phyloP scores from a whole-genome alignment of 2,888 invertebrate species.

The Epinotia demarniana region DNA sequence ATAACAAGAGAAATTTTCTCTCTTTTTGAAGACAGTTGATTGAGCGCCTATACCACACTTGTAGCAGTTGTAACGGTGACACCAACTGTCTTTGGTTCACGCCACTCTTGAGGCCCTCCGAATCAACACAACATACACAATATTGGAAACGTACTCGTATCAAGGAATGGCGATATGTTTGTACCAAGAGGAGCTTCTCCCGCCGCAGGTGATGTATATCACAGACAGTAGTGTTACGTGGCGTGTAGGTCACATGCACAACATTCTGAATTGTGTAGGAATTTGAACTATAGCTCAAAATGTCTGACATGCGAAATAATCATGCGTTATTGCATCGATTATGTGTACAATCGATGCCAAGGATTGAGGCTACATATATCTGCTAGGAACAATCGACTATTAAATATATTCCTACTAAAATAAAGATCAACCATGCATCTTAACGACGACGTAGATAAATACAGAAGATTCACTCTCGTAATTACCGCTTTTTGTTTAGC shows the following conservation, averaged over 20 bases:
- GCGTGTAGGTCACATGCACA: neutral
- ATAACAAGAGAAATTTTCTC: too few relatives aligned
- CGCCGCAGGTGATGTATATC: too few relatives aligned
- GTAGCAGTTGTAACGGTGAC: neutral
- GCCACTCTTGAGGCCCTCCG: too few relatives aligned
- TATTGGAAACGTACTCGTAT: neutral
- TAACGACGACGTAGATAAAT: neutral
- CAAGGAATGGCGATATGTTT: neutral
- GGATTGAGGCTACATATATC: neutral
- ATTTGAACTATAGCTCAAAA: neutral
- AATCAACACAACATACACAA: neutral
- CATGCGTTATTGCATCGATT: neutral
- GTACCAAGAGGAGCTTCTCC: neutral
- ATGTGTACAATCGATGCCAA: neutral
- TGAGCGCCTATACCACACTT: too few relatives aligned
- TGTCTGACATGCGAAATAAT: neutral
- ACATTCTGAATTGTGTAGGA: neutral
- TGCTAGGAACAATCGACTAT: constrained; percentile 24
- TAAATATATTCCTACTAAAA: neutral
- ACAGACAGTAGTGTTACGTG: neutral
- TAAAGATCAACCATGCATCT: constrained; percentile 3
- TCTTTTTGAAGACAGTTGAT: too few relatives aligned
- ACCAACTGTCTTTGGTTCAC: neutral
- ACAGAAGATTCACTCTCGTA: neutral
- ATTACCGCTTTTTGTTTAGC: neutral